Evolutionary conservation across 2,888 invertebrate genomes (phyloP).

Genomic region (Dorcus parallelipipedus): DNA sequence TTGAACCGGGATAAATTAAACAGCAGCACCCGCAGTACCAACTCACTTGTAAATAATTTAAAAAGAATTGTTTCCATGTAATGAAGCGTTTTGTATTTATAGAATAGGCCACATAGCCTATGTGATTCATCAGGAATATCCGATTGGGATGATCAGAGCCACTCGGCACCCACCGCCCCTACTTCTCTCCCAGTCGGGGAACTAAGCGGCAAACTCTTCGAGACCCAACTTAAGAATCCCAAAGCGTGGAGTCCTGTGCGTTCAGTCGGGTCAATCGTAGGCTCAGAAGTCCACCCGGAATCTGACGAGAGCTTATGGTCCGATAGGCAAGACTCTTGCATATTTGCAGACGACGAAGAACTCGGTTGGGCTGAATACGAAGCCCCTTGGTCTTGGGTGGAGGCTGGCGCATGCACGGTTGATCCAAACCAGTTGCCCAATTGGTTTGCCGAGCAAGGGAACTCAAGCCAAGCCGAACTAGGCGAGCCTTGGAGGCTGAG

Average conservation of each 20-base stretch:
- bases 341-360: conserved; percentile 78
- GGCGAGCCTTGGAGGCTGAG: conserved; percentile 72
- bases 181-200: conserved; percentile 60
- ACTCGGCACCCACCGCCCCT: conserved; percentile 68
- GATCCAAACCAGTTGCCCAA: conserved; percentile 72
- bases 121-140: conserved; percentile 50
- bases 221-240: conserved; percentile 72
- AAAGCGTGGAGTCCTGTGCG: conserved; percentile 87
- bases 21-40: conserved; percentile 57
- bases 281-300: conserved; percentile 83
- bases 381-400: conserved; percentile 75
- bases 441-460: conserved; percentile 56
- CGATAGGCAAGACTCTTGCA: conserved; percentile 68
- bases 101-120: conserved; percentile 55
- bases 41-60: conserved; percentile 51
- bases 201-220: conserved; percentile 64
- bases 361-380: conserved; percentile 78
- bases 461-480: conserved; percentile 56
- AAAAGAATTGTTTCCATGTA: neutral
- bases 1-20: conserved; percentile 46
- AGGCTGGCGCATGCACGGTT: conserved; percentile 68
- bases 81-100: conserved; percentile 12
- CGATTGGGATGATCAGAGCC: conserved; percentile 69
- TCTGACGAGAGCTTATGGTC: conserved; percentile 78
- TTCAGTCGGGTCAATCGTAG: conserved; percentile 79